A percentile compares a stretch with the other conserved stretches of the same genome.
Conservation (phyloP, 2,888 invertebrate genomes). For the Platynereis dumerilii region DNA sequence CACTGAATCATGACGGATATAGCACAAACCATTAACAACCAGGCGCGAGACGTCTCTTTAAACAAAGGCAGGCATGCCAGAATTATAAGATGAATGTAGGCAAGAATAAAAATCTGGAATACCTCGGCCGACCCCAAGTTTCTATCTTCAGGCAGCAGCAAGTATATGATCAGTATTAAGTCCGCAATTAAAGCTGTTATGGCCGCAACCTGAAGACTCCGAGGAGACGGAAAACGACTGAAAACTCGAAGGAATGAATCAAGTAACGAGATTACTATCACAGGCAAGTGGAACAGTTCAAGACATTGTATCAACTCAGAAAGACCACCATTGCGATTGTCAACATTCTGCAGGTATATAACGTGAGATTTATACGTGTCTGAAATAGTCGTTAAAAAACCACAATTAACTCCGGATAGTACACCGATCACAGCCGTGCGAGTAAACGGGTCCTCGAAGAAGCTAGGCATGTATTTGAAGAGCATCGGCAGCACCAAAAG, state of each 20-base stretch:
- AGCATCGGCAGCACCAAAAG: background rate
- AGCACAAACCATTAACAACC: background rate
- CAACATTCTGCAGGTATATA: background rate
- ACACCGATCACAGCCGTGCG: slow-evolving; percentile 1
- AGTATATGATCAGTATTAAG: background rate
- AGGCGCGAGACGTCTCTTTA: slow-evolving; percentile 1
- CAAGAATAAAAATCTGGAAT: background rate
- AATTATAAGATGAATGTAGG: background rate
- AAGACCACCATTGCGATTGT: background rate
- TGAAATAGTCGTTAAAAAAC: background rate
- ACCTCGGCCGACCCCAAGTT: background rate
- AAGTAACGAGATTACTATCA: background rate
- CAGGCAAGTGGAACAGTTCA: slow-evolving; percentile 3
- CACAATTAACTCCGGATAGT: background rate
- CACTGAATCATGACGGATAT: background rate
- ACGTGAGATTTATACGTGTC: background rate
- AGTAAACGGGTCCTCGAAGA: background rate
- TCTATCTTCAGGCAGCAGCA: background rate
- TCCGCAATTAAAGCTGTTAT: slow-evolving; percentile 2
- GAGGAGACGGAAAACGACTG: background rate
- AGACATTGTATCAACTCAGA: background rate
- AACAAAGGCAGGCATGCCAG: slow-evolving; percentile 1
- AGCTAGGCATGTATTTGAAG: background rate
- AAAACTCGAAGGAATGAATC: slow-evolving; percentile 2
- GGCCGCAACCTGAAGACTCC: slow-evolving; percentile 4